Percentiles rank a stretch among this genome's conserved stretches.
These are phyloP conservation scores for Drosophila mauritiana DNA, from an alignment of 1,140 invertebrate species.

Conservation along the genomic window DNA sequence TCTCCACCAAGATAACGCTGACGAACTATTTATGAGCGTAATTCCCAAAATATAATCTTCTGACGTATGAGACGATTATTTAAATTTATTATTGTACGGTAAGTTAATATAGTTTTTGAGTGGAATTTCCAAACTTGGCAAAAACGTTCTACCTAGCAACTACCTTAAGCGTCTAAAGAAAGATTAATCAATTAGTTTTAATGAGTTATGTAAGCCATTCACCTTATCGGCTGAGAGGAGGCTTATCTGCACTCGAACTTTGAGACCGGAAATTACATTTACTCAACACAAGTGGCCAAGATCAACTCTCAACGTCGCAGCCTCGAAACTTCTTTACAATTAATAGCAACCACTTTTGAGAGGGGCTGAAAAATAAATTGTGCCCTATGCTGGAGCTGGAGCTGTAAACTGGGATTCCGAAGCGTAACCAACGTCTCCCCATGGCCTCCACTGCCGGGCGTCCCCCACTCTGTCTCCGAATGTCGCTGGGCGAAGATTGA, in stretches of 20 bases:
- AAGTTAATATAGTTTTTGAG: not conserved
- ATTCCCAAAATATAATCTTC: slow-evolving; percentile 2
- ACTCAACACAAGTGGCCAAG: slow-evolving; percentile 2
- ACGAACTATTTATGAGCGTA: slow-evolving; percentile 14
- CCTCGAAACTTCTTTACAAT: slow-evolving; percentile 46
- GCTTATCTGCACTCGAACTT: slow-evolving; percentile 5
- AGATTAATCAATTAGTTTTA: slow-evolving; percentile 1
- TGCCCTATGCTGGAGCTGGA: slow-evolving; percentile 21
- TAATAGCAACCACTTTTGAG: slow-evolving; percentile 57
- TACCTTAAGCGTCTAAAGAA: not conserved
- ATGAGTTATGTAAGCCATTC: not conserved
- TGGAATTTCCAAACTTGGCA: not conserved
- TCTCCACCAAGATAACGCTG: slow-evolving; percentile 4
- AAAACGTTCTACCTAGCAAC: not conserved
- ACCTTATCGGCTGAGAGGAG: slow-evolving; percentile 5
- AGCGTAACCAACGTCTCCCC: slow-evolving; percentile 1
- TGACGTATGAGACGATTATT: slow-evolving; percentile 8
- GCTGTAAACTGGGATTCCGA: slow-evolving; percentile 6
- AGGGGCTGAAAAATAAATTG: slow-evolving; percentile 51
- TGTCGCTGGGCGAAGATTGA: slow-evolving; percentile 78
- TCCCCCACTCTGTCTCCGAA: slow-evolving; percentile 40
- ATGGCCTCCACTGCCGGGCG: slow-evolving; percentile 17
- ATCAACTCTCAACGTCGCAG: slow-evolving; percentile 34
- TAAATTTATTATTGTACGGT: not conserved
- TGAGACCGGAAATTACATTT: slow-evolving; percentile 28